Evolutionary conservation across 2,113 vertebrate genomes (phyloP).

Genomic region (Variabilichromis moorii): DNA sequence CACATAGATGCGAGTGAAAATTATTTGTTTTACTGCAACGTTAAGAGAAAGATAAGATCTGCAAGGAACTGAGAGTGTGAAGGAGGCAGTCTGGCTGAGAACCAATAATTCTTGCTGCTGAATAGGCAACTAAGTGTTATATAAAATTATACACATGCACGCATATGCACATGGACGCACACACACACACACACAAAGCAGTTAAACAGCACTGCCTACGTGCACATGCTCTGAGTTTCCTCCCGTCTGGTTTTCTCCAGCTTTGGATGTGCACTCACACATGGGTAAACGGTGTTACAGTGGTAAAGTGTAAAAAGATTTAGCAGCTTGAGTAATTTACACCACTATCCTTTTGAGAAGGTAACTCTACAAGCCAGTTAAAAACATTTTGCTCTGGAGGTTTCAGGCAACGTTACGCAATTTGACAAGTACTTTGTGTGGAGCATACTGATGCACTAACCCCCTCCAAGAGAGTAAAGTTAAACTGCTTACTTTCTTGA

Average conservation of each 20-base stretch:
- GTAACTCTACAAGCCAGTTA: neutral
- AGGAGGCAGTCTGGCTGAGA: conserved; percentile 9
- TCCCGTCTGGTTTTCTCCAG: neutral
- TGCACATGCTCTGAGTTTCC: neutral
- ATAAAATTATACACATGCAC: conserved; percentile 10
- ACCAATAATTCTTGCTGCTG: conserved; percentile 6
- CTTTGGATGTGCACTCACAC: neutral
- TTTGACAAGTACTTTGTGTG: neutral
- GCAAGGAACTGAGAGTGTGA: conserved; percentile 6
- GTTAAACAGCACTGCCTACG: neutral
- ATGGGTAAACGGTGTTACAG: neutral
- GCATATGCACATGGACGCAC: neutral
- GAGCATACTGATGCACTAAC: neutral
- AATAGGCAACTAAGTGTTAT: conserved; percentile 34
- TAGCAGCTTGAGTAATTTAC: neutral
- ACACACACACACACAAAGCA: neutral
- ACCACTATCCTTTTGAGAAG: neutral
- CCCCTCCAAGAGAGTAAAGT: neutral
- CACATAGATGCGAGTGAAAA: neutral
- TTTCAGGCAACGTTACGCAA: neutral
- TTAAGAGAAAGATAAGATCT: neutral
- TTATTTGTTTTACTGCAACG: neutral
- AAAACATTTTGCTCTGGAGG: neutral
- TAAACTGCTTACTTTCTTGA: neutral
- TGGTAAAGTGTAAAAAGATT: neutral